phyloP scores from a whole-genome alignment of 2,888 invertebrate species.

The Noctuana brunneofusca region DNA sequence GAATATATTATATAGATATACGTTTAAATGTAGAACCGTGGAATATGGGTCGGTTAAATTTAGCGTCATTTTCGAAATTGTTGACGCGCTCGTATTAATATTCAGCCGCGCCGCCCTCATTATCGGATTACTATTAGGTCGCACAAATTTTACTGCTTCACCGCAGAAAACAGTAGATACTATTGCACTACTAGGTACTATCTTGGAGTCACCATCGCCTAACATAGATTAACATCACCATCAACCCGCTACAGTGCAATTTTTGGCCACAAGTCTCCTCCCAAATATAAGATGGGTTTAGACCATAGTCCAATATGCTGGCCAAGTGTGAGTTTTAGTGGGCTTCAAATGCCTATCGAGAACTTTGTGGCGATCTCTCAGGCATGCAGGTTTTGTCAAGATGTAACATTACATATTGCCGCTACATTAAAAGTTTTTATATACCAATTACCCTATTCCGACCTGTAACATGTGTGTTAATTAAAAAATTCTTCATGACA shows the following conservation, averaged over 20 bases:
- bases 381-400: no score
- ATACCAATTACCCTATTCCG: no score
- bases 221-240: no score
- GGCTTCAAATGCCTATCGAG: no score
- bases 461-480: neutral
- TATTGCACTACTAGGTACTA: no score
- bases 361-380: no score
- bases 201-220: neutral
- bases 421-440: neutral
- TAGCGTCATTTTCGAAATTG: slow-evolving; percentile 49
- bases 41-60: slow-evolving; percentile 68
- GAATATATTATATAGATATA: slow-evolving; percentile 1
- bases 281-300: no score
- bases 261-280: no score
- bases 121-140: slow-evolving; percentile 30
- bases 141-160: slow-evolving; percentile 9
- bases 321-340: no score
- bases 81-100: slow-evolving; percentile 39
- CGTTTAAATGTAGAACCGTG: slow-evolving; percentile 52
- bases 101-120: slow-evolving; percentile 28
- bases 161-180: neutral
- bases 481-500: no score
- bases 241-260: no score
- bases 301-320: no score
- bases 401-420: neutral